Base-by-base conservation (phyloP, 2,888 invertebrate genomes). In the Caenorhabditis macrosperma region DNA sequence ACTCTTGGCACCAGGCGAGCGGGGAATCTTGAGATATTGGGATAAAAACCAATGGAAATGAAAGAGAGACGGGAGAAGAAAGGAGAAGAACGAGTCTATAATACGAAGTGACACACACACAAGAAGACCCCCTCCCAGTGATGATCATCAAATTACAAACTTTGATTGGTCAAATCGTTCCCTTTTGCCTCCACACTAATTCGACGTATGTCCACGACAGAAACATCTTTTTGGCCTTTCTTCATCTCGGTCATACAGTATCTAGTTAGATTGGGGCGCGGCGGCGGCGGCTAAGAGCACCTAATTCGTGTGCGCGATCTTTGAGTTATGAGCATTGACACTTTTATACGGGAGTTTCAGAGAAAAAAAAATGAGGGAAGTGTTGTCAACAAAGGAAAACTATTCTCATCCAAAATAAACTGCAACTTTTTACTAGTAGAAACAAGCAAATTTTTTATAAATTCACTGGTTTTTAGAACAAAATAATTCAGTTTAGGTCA, bases 61-160 rank as follows among this genome's bases (percentile, higher is more conserved):
- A 20, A 60, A 20, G 38, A 30, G 2, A 26, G 46, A 22, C 1
- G 22, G 38, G 15, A 33, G 50, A 48, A 38, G 33, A 46, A 60
- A 28, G 30, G 24, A 59, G 71, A 63, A 72, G 72, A 72, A 72
- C 72, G 54, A 61, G 72, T 72, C 72, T 72, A 64, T 72, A 63
- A 72, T 72, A 72, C 63, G 63, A 72, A 72, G 72, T 63, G 72
- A 72, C 72, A 72, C 63, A 63, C 50, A 59, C 46, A 68, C 26
- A 22, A 17, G n/a, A n/a, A 9, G 20, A 9, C 20, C 1, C 48
- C 24, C 10, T 12, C 12, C 12, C 24, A 48, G n/a, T 44, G 33
- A 33, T 33, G 44, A 44, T 52, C 41, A 60, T 41, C 17, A 69
- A 46, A 26, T 26, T 41, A 69, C 52, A 59, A 69, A 69, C 69